A percentile compares a stretch with the other conserved stretches of the same genome.
Conservation (phyloP, 2,797 vertebrate species). For the Callimico goeldii region DNA sequence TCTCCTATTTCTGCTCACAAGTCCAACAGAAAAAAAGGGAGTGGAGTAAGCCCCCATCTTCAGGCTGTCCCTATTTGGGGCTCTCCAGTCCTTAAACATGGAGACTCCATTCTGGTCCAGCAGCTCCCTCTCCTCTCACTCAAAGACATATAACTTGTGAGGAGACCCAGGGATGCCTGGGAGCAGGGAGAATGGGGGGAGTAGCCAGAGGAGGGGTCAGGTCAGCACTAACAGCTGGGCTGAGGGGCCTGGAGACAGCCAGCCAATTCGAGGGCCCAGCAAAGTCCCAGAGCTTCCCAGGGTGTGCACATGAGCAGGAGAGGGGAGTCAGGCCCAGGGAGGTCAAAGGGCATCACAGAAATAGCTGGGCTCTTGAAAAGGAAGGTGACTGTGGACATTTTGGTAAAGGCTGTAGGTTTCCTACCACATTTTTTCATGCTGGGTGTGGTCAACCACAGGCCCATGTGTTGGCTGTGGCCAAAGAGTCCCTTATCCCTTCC, state of each 20-base stretch:
- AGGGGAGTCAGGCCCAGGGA: not conserved
- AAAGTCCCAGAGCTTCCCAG: not conserved
- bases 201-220: not conserved
- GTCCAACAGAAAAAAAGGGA: not conserved
- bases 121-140: not conserved
- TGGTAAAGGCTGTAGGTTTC: slow-evolving; percentile 46
- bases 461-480: not conserved
- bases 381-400: not conserved
- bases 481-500: slow-evolving; percentile 56
- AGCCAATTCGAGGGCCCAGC: not conserved
- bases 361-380: not conserved
- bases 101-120: not conserved
- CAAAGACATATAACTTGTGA: not conserved
- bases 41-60: not conserved
- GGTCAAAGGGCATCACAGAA: not conserved
- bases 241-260: not conserved
- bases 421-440: slow-evolving; percentile 39
- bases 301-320: not conserved
- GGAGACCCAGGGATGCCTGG: not conserved
- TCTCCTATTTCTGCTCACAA: not conserved
- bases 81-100: not conserved
- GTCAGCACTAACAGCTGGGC: not conserved
- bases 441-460: slow-evolving; percentile 66
- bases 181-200: not conserved
- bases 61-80: not conserved